These are phyloP conservation scores for Cosmia pyralina DNA, from an alignment of 2,888 invertebrate genomes.

Conservation along the genomic window DNA sequence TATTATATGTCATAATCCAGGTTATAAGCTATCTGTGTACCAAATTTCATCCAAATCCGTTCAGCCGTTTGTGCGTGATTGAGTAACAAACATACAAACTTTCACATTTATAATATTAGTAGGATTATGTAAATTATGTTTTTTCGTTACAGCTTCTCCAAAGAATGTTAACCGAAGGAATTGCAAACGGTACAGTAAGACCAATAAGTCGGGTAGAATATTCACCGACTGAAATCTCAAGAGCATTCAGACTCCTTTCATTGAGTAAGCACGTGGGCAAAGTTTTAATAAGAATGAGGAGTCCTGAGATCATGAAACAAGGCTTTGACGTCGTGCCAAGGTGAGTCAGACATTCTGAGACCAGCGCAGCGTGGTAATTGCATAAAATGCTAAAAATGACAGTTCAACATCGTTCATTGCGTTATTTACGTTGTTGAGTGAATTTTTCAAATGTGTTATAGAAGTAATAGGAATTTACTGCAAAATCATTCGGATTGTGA, in stretches of 20 bases:
- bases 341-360: slow-evolving; percentile 56
- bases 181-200: slow-evolving; percentile 91
- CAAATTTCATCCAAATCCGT: too few species aligned
- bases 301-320: slow-evolving; percentile 59
- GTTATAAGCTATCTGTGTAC: too few species aligned
- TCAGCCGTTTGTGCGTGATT: too few species aligned
- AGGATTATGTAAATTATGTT: neutral
- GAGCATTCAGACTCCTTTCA: slow-evolving; percentile 91
- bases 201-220: slow-evolving; percentile 93
- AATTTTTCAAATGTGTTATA: neutral
- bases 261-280: slow-evolving; percentile 91
- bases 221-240: slow-evolving; percentile 90
- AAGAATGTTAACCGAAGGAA: slow-evolving; percentile 90
- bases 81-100: too few species aligned
- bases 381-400: neutral
- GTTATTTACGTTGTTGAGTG: too few species aligned
- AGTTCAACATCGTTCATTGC: neutral
- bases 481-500: neutral
- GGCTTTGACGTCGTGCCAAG: slow-evolving; percentile 67
- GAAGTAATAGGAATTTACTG: neutral
- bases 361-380: too few species aligned
- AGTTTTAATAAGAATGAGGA: slow-evolving; percentile 72
- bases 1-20: too few species aligned
- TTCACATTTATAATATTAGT: too few species aligned
- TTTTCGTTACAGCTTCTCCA: slow-evolving; percentile 82